Conservation (phyloP, 2,888 invertebrate species). For the Abrostola triplasia region DNA sequence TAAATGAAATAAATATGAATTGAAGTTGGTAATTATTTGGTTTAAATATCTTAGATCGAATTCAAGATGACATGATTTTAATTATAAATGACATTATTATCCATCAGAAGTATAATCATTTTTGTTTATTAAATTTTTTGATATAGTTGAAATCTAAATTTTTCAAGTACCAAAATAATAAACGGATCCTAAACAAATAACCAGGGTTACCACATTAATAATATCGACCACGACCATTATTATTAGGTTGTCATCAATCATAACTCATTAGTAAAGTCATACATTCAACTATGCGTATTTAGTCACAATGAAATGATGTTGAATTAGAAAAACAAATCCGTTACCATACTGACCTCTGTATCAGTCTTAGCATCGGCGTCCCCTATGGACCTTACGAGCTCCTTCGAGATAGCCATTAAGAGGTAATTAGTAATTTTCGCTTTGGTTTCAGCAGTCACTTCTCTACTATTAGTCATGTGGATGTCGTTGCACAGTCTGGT, state of each 20-base stretch:
- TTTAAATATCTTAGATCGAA: no score
- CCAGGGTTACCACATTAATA: constrained; percentile 35
- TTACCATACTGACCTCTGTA: constrained; percentile 81
- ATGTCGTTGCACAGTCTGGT: constrained; percentile 80
- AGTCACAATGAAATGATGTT: constrained; percentile 70
- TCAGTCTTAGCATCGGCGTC: constrained; percentile 87
- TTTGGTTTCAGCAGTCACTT: constrained; percentile 80
- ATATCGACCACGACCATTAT: constrained; percentile 66
- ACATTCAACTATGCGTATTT: constrained; percentile 68
- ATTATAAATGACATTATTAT: no score
- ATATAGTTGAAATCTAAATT: no score
- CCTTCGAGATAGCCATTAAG: constrained; percentile 86
- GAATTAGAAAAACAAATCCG: constrained; percentile 47
- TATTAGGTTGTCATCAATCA: constrained; percentile 58
- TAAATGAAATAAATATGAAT: no score
- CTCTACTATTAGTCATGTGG: constrained; percentile 68
- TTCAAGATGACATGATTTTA: no score
- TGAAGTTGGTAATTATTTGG: no score
- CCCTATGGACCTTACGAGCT: constrained; percentile 85
- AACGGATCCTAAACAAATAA: constrained; percentile 11
- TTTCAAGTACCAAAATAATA: no score
- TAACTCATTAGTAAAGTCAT: constrained; percentile 54
- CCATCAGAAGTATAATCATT: no score
- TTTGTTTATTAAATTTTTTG: no score
- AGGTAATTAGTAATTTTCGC: constrained; percentile 86